Evolutionary conservation across 2,113 vertebrate genomes (phyloP).

Genomic region (Malurus cyaneus): DNA sequence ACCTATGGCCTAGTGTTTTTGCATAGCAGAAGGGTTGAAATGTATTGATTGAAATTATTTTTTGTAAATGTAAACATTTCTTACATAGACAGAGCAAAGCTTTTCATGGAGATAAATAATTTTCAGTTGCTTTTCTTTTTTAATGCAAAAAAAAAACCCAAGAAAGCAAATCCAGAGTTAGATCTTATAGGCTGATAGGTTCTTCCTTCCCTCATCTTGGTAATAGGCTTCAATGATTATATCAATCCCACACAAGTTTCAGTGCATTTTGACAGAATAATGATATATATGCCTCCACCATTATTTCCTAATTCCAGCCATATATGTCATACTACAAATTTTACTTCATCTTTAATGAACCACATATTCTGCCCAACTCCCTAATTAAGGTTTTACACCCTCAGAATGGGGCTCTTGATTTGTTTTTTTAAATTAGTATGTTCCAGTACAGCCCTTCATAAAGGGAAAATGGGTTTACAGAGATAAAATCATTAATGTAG

Average conservation of each 20-base stretch:
- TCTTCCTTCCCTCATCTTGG: background rate
- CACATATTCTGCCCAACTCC: background rate
- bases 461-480: background rate
- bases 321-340: background rate
- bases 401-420: background rate
- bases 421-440: background rate
- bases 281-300: background rate
- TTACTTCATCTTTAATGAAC: background rate
- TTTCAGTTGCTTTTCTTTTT: background rate
- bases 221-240: background rate
- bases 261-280: background rate
- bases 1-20: background rate
- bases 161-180: background rate
- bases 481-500: background rate
- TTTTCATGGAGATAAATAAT: background rate
- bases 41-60: background rate
- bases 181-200: background rate
- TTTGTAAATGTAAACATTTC: background rate
- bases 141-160: background rate
- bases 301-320: background rate
- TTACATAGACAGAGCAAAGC: background rate
- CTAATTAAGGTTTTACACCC: background rate
- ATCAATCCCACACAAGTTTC: background rate
- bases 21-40: background rate
- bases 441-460: background rate